A percentile compares a stretch with the other conserved stretches of the same genome.
Conservation (phyloP, 2,888 invertebrate species). For the Molorchus minor region DNA sequence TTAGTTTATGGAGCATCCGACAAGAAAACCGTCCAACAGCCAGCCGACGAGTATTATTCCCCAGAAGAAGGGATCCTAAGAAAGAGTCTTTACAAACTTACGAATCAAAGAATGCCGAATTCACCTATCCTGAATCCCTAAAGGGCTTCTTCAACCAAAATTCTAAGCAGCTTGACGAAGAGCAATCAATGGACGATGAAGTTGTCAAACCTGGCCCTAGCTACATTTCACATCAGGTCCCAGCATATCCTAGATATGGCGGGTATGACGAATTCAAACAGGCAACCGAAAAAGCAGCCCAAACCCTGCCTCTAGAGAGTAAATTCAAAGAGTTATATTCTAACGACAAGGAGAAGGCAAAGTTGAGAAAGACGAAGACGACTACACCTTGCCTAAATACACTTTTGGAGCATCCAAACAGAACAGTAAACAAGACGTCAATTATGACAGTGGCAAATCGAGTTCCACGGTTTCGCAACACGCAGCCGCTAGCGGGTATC, state of each 20-base stretch:
- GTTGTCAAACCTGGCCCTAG: slow-evolving; percentile 52
- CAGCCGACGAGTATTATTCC: slow-evolving; percentile 43
- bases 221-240: slow-evolving; percentile 55
- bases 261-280: slow-evolving; percentile 37
- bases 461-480: slow-evolving; percentile 51
- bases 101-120: slow-evolving; percentile 11
- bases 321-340: too few relatives aligned
- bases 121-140: slow-evolving; percentile 19
- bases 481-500: slow-evolving; percentile 36
- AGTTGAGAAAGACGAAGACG: slow-evolving; percentile 40
- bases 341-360: slow-evolving; percentile 32
- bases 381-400: slow-evolving; percentile 29
- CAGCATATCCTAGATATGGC: slow-evolving; percentile 32
- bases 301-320: too few relatives aligned
- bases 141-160: slow-evolving; percentile 60
- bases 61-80: slow-evolving; percentile 22
- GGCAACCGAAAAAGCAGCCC: slow-evolving; percentile 41
- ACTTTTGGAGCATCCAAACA: slow-evolving; percentile 18
- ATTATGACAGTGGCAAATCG: slow-evolving; percentile 52
- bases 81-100: neutral
- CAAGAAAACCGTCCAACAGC: slow-evolving; percentile 44
- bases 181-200: slow-evolving; percentile 38
- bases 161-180: slow-evolving; percentile 47
- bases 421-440: slow-evolving; percentile 39
- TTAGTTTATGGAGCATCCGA: slow-evolving; percentile 38